Base-by-base conservation (phyloP, 2,113 vertebrate genomes). In the Nothocercus nigrocapillus region DNA sequence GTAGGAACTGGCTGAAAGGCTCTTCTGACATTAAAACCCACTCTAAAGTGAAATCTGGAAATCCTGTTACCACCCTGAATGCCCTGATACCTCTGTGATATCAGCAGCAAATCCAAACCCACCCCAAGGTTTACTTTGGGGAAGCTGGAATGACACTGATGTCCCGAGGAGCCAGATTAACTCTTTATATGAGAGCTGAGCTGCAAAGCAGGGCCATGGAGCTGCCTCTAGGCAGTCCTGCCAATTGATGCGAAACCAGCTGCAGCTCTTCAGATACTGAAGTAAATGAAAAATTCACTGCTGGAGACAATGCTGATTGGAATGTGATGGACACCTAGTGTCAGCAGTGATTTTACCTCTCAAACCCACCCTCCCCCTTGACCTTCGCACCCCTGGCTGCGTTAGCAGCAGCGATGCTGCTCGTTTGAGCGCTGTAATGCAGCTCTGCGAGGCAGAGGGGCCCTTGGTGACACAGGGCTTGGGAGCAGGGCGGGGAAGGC, bases 401-500 rank as follows among this genome's bases (percentile, higher is more conserved):
- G 7, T 14, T 47, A 11, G 0, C 25, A 36, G 2, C 36, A 25
- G 38, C 0, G 7, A 5, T 4, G 19, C 8, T 8, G 64, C 19
- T 42, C 28, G 53, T 61, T 7, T 2, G 7, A 8, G 13, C 40
- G 6, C 27, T 1, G 1, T 30, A 32, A 24, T 28, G 13, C 24
- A 16, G 7, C n/a, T 45, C 47, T 24, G 6, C 17, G 49, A 64
- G 67, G 18, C 2, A 0, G 8, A 7, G 0, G 4, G 22, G 10
- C 36, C 54, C 10, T 0, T 1, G 54, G 13, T 59, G 49, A 9
- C 5, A 3, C 1, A 7, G 25, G 56, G n/a, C 58, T 66, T 76
- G 66, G 38, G 54, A 32, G 13, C 13, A 5, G 4, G 15, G 38
- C 9, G n/a, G 3, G 20, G 25, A 15, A n/a, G 7, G 6, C 19